Percentiles rank a stretch among this genome's conserved stretches.
phyloP scores from a whole-genome alignment of 1,140 invertebrate species.

The Glossosoma conforme region DNA sequence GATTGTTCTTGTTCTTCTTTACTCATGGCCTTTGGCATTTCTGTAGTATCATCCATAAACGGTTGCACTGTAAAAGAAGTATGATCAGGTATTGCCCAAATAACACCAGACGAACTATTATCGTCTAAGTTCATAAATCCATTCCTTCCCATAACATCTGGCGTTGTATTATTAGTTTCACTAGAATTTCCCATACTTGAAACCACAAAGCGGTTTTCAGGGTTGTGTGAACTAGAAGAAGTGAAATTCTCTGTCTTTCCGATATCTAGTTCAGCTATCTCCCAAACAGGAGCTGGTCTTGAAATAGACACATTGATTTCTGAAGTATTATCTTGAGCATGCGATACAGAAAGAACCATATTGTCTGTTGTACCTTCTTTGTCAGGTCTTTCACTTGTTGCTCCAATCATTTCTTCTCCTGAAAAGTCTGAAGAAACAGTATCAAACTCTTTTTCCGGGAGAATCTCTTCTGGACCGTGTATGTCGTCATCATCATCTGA shows the following conservation, averaged over 20 bases:
- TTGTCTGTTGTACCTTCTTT: not conserved
- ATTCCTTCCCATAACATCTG: too few relatives aligned
- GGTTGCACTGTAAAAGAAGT: slow-evolving; percentile 14
- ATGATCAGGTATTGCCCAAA: slow-evolving; percentile 22
- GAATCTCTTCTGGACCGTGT: slow-evolving; percentile 9
- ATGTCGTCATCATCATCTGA: not conserved
- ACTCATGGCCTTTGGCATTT: slow-evolving; percentile 1
- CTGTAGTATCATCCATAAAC: slow-evolving; percentile 8
- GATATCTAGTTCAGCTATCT: slow-evolving; percentile 35
- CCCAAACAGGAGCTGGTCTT: slow-evolving; percentile 42
- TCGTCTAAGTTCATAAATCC: too few relatives aligned
- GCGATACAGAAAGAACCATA: not conserved
- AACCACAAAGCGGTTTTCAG: slow-evolving; percentile 18
- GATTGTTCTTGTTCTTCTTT: slow-evolving; percentile 4
- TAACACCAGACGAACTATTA: slow-evolving; percentile 5
- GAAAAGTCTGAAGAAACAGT: too few relatives aligned
- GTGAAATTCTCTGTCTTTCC: slow-evolving; percentile 21
- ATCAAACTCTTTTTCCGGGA: slow-evolving; percentile 24
- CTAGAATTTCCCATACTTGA: slow-evolving; percentile 11
- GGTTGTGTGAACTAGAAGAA: not conserved
- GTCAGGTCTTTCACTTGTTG: too few relatives aligned
- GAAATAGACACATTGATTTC: slow-evolving; percentile 20
- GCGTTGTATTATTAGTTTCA: slow-evolving; percentile 7
- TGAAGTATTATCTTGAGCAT: slow-evolving; percentile 13
- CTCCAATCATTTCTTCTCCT: too few relatives aligned